phyloP scores from a whole-genome alignment of 1,140 invertebrate species.

The Papilio polyxenes region DNA sequence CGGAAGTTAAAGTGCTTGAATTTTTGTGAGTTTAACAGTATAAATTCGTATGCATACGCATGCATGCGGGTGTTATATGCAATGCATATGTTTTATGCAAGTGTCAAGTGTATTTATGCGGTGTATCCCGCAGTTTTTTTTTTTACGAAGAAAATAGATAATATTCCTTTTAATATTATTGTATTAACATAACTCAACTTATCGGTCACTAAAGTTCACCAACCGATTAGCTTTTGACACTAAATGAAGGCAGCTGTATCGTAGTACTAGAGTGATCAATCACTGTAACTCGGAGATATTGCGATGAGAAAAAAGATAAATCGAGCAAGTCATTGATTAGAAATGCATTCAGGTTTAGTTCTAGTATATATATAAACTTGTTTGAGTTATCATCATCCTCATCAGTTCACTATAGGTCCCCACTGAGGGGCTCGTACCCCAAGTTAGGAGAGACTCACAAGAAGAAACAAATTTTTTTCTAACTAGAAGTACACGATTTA shows the following conservation, averaged over 20 bases:
- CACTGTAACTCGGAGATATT: not conserved
- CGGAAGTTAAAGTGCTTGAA: no score
- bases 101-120: no score
- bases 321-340: slow-evolving; percentile 4
- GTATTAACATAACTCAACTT: not conserved
- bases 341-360: not conserved
- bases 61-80: no score
- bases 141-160: not conserved
- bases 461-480: no score
- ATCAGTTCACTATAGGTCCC: no score
- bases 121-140: not conserved
- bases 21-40: no score
- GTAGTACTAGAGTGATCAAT: not conserved
- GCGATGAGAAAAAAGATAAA: not conserved
- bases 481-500: no score
- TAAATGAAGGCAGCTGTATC: slow-evolving; percentile 2
- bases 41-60: no score
- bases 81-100: no score
- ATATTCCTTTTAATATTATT: not conserved
- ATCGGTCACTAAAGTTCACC: slow-evolving; percentile 17
- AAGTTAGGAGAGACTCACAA: no score
- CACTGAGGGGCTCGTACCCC: no score
- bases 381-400: not conserved
- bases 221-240: slow-evolving; percentile 18
- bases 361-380: not conserved